These are phyloP conservation scores for Drosophila kanekoi DNA, from an alignment of 2,888 invertebrate genomes.

Conservation along the genomic window DNA sequence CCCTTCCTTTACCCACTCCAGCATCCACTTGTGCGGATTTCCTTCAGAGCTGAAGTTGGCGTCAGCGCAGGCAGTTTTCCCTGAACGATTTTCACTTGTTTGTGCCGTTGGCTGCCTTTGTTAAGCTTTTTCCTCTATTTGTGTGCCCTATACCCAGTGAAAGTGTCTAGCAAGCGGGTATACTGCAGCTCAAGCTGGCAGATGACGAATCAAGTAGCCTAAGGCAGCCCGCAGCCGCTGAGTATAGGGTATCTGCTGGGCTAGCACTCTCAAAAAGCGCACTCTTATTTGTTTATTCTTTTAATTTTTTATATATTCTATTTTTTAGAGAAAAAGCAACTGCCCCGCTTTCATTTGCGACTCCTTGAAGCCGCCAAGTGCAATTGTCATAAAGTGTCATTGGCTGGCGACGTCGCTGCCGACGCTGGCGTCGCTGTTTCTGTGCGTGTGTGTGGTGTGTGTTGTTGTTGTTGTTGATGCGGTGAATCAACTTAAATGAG, in stretches of 20 bases:
- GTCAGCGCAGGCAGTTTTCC: constrained; percentile 63
- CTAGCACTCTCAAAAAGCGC: neutral
- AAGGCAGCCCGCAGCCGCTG: neutral
- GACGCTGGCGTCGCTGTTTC: constrained; percentile 1
- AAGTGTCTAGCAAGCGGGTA: neutral
- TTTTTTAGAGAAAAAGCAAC: constrained; percentile 19
- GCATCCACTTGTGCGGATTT: constrained; percentile 60
- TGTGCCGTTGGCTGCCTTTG: constrained; percentile 49
- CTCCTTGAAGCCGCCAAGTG: constrained; percentile 70
- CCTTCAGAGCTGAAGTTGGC: constrained; percentile 61
- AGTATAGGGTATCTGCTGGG: neutral
- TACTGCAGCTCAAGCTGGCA: neutral
- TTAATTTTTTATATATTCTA: constrained; percentile 7
- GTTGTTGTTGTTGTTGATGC: constrained; percentile 57
- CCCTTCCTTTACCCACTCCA: neutral
- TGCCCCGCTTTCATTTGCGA: constrained; percentile 1
- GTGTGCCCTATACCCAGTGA: constrained; percentile 13
- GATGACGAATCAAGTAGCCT: no score
- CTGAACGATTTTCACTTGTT: constrained; percentile 79
- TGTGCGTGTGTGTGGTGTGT: constrained; percentile 18
- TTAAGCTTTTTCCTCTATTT: constrained; percentile 26
- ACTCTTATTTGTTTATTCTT: constrained; percentile 8
- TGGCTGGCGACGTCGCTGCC: constrained; percentile 65
- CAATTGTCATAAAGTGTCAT: constrained; percentile 83
- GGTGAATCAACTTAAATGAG: constrained; percentile 82